Evolutionary conservation across 2,888 invertebrate species (phyloP).

Genomic region (Coelopa pilipes): DNA sequence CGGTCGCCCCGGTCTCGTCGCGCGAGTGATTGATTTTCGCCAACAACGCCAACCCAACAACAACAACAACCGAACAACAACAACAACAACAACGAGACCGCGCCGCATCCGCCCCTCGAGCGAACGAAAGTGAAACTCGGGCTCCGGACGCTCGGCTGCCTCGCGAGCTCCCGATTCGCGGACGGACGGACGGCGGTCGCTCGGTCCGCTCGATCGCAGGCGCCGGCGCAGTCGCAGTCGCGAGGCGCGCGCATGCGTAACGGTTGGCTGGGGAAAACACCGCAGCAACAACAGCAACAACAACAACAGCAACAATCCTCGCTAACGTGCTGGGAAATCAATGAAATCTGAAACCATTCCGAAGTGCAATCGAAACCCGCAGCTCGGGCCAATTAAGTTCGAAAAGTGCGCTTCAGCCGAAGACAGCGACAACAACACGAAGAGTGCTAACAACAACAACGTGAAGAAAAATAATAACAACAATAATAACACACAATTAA

Average conservation of each 20-base stretch:
- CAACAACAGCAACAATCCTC: no score
- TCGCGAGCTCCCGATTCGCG: neutral
- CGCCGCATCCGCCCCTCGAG: no score
- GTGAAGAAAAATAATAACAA: constrained; percentile 1
- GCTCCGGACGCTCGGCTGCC: neutral
- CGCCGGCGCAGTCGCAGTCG: neutral
- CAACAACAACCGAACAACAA: no score
- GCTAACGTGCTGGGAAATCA: no score
- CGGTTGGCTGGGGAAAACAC: no score
- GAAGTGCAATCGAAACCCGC: no score
- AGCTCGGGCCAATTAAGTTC: neutral
- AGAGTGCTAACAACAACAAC: neutral
- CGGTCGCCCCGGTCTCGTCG: neutral
- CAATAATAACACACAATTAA: neutral
- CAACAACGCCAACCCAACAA: no score
- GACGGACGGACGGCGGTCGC: neutral
- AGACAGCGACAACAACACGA: neutral
- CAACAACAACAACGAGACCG: no score
- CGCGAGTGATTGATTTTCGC: constrained; percentile 2
- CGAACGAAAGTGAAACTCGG: constrained; percentile 29
- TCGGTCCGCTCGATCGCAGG: neutral
- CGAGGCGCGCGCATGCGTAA: constrained; percentile 16
- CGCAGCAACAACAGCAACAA: no score
- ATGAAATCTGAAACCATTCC: no score
- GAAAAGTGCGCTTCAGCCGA: neutral